These are phyloP conservation scores for Eurystomus glaucurus DNA, from an alignment of 2,797 vertebrate genomes.

Conservation along the genomic window DNA sequence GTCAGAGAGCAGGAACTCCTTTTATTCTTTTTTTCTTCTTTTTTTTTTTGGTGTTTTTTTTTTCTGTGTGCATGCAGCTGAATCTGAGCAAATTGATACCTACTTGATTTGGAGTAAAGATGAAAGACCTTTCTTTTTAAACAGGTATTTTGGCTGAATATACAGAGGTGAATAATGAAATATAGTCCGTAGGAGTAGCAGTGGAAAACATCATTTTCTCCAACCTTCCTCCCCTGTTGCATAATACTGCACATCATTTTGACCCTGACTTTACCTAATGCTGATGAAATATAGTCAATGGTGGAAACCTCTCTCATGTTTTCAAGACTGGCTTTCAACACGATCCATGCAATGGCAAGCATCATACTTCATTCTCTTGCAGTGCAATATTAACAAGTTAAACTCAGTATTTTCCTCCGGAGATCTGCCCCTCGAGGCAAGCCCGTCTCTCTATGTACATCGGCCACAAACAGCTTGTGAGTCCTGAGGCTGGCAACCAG, in stretches of 20 bases:
- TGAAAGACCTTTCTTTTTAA: conserved; percentile 10
- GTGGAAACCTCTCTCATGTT: conserved; percentile 54
- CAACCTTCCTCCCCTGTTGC: conserved; percentile 23
- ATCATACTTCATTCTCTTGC: conserved; percentile 62
- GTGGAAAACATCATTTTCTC: conserved; percentile 26
- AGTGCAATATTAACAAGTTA: conserved; percentile 70
- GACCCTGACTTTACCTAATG: conserved; percentile 71
- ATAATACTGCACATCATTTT: conserved; percentile 72
- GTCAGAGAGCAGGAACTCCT: neutral
- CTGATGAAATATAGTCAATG: conserved; percentile 59
- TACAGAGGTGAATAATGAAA: conserved; percentile 55
- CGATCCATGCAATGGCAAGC: conserved; percentile 72
- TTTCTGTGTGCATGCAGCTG: conserved; percentile 62
- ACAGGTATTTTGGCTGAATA: conserved; percentile 23
- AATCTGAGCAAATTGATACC: conserved; percentile 51
- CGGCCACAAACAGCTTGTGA: neutral
- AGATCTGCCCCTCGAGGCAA: neutral
- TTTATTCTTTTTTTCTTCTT: neutral
- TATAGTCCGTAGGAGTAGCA: neutral
- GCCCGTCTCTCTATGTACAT: neutral
- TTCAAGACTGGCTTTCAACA: conserved; percentile 65
- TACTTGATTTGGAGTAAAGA: conserved; percentile 55
- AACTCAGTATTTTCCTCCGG: conserved; percentile 30
- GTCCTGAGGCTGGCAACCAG: conserved; percentile 30
- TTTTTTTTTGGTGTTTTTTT: neutral